Evolutionary conservation across 2,113 vertebrate genomes (phyloP), one percentile per base, ranked within the genome.

Genomic region (Oophaga pumilio): DNA sequence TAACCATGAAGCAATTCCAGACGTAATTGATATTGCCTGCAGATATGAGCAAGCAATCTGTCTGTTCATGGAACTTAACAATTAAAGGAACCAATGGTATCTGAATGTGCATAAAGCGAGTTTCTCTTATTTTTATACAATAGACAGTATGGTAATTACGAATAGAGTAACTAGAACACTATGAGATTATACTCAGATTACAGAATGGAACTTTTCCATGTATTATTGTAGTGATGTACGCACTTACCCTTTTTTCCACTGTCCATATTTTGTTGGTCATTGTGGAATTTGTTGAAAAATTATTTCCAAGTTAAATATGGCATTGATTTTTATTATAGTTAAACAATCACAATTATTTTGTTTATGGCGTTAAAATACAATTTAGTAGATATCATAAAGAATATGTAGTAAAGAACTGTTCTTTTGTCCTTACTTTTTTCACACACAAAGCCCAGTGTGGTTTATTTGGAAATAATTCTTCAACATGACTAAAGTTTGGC

Each of bases 51-150:
- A 64, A 64, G 68, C 18, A 74, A 22, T 74, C 43, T n/a, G 81
- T 52, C 64, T 83, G 81, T 68, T 69, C 64, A 83, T 83, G n/a
- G 43, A 68, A 83, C 62, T 83, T 53, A n/a, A 26, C 22, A 83
- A 68, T 26, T 69, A 14, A n/a, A 80, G 81, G 14, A 53, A 69
- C 60, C 80, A n/a, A 50, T 82, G 5, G 26, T 13, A 52, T 50
- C 4, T 80, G 17, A 60, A 80, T 6, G 22, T 10, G 6, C 20
- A 14, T 26, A 53, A 22, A n/a, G 33, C 13, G 8, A 74, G 49
- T 20, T 56, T 14, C 52, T 26, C 15, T 59, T 60, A 33, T 60
- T 15, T 26, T 11, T 60, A 1, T 33, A 50, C 22, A 82, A 24
- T 82, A 52, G 43, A 26, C 20, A 33, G 20, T n/a, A n/a, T n/a